Evolutionary conservation across 2,888 invertebrate genomes (phyloP).

Genomic region (Scelioninae gen. 1): DNA sequence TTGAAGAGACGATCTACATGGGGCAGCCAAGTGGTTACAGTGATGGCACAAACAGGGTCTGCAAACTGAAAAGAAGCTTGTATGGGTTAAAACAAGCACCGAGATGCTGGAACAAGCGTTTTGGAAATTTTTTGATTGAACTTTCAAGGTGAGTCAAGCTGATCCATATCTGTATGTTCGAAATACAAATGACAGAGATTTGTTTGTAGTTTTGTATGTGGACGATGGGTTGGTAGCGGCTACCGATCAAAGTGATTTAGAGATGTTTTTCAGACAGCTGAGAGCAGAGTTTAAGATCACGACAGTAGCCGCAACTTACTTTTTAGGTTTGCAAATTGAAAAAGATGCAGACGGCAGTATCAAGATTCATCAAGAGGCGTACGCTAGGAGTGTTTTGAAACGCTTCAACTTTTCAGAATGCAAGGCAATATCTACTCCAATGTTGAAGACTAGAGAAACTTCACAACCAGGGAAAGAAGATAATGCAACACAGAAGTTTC

Average conservation of each 20-base stretch:
- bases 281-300: constrained; percentile 45
- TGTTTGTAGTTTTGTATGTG: constrained; percentile 48
- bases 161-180: constrained; percentile 59
- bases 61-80: constrained; percentile 72
- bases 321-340: constrained; percentile 46
- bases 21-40: constrained; percentile 72
- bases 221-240: constrained; percentile 59
- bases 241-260: constrained; percentile 18
- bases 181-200: constrained; percentile 24
- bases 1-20: constrained; percentile 67
- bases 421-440: constrained; percentile 52
- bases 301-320: constrained; percentile 12
- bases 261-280: constrained; percentile 30
- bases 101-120: constrained; percentile 72
- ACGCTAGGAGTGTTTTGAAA: constrained; percentile 42
- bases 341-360: constrained; percentile 19
- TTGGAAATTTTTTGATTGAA: constrained; percentile 41
- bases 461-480: constrained; percentile 48
- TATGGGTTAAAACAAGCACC: constrained; percentile 77
- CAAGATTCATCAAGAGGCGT: constrained; percentile 39
- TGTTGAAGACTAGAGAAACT: constrained; percentile 27
- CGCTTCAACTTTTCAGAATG: constrained; percentile 50
- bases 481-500: constrained; percentile 34
- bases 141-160: constrained; percentile 49
- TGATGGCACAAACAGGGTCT: constrained; percentile 67